Evolutionary conservation across 2,797 vertebrate genomes (phyloP).

Genomic region (Clamator glandarius): DNA sequence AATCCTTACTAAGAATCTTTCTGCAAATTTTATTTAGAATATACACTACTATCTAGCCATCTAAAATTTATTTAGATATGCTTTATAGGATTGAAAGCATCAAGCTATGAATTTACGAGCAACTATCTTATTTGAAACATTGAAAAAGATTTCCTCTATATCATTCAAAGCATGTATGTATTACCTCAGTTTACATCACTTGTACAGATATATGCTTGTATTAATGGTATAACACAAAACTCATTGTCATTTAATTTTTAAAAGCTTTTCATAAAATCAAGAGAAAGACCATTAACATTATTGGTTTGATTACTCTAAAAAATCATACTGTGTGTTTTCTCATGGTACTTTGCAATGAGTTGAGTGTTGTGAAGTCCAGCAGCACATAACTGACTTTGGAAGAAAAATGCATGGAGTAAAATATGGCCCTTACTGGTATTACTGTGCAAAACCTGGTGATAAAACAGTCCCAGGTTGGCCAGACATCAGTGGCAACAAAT

Average conservation of each 20-base stretch:
- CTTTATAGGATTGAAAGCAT: not conserved
- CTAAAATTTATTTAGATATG: not conserved
- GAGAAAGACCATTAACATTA: accelerated
- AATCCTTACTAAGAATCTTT: not conserved
- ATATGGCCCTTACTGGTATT: not conserved
- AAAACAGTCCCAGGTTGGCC: not conserved
- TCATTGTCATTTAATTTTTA: not conserved
- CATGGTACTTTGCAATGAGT: not conserved
- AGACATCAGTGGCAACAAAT: constrained; percentile 21
- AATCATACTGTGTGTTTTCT: not conserved
- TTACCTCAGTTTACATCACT: not conserved
- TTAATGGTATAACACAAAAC: not conserved
- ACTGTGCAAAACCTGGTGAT: constrained; percentile 11
- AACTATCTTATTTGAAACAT: not conserved
- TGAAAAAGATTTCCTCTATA: not conserved
- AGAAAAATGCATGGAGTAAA: not conserved
- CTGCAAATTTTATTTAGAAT: not conserved
- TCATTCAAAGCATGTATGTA: not conserved
- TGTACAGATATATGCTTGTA: not conserved
- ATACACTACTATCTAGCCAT: not conserved
- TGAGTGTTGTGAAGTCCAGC: not conserved
- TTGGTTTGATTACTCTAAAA: not conserved
- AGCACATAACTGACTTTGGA: not conserved
- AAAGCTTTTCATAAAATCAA: not conserved
- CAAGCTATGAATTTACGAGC: not conserved